A percentile compares a stretch with the other conserved stretches of the same genome.
Conservation (phyloP, 2,797 vertebrate species). For the Sphenopsis melanotis region DNA sequence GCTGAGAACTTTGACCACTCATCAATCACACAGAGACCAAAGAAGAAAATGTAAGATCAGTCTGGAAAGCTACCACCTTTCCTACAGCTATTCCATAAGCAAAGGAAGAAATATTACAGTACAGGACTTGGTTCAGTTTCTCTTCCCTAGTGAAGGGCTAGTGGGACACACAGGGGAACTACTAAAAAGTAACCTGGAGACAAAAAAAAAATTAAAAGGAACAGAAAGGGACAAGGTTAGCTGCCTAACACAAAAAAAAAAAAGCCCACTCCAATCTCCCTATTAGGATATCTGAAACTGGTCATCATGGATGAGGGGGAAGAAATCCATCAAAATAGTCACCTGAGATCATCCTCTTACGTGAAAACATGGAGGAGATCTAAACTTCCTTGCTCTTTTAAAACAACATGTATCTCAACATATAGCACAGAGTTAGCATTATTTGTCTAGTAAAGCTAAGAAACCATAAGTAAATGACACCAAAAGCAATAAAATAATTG, state of each 20-base stretch:
- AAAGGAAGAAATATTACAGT: not conserved
- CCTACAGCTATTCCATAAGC: not conserved
- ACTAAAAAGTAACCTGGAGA: not conserved
- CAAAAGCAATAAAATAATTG: not conserved
- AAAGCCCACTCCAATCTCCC: not conserved
- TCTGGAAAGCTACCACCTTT: not conserved
- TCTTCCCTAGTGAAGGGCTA: not conserved
- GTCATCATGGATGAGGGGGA: not conserved
- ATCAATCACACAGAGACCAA: not conserved
- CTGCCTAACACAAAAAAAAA: not conserved
- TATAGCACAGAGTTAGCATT: not conserved
- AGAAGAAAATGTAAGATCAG: not conserved
- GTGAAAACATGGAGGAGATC: not conserved
- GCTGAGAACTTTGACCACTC: not conserved
- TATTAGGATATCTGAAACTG: not conserved
- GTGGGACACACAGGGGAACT: not conserved
- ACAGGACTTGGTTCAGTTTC: not conserved
- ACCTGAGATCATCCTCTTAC: not conserved
- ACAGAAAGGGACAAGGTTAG: not conserved
- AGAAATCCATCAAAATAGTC: not conserved
- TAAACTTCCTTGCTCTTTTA: not conserved
- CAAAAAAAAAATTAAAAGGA: not conserved
- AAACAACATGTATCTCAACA: not conserved
- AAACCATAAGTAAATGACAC: not conserved
- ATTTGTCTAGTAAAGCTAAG: not conserved